phyloP scores from a whole-genome alignment of 2,888 invertebrate species.

The Volucella inanis region DNA sequence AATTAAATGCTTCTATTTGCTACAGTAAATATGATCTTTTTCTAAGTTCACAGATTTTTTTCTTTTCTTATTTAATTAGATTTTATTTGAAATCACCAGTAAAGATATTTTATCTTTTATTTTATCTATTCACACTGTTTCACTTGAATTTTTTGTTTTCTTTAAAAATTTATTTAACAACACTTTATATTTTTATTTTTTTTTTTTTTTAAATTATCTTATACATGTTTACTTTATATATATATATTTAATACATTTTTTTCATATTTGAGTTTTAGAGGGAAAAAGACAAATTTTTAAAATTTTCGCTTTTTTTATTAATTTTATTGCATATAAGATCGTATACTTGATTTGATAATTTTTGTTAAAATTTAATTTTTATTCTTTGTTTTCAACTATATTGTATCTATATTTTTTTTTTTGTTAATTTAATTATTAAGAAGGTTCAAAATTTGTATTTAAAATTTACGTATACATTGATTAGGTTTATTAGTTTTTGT shows the following conservation, averaged over 20 bases:
- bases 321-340: conserved; percentile 79
- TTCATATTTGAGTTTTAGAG: conserved; percentile 76
- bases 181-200: conserved; percentile 38
- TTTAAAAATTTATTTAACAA: conserved; percentile 60
- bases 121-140: conserved; percentile 74
- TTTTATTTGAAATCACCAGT: conserved; percentile 76
- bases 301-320: conserved; percentile 55
- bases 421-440: conserved; percentile 42
- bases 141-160: conserved; percentile 61
- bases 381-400: conserved; percentile 44
- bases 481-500: conserved; percentile 69
- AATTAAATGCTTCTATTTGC: conserved; percentile 68
- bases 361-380: conserved; percentile 31
- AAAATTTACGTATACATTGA: conserved; percentile 82
- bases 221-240: conserved; percentile 27
- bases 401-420: conserved; percentile 45
- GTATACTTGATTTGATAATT: conserved; percentile 74
- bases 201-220: conserved; percentile 32
- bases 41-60: conserved; percentile 61
- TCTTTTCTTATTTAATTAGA: conserved; percentile 40
- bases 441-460: conserved; percentile 72
- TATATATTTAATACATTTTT: conserved; percentile 71
- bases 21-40: conserved; percentile 62
- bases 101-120: conserved; percentile 41
- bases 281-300: conserved; percentile 74